These are phyloP conservation scores for Mythimna ferrago DNA, from an alignment of 2,888 invertebrate genomes.

Conservation along the genomic window DNA sequence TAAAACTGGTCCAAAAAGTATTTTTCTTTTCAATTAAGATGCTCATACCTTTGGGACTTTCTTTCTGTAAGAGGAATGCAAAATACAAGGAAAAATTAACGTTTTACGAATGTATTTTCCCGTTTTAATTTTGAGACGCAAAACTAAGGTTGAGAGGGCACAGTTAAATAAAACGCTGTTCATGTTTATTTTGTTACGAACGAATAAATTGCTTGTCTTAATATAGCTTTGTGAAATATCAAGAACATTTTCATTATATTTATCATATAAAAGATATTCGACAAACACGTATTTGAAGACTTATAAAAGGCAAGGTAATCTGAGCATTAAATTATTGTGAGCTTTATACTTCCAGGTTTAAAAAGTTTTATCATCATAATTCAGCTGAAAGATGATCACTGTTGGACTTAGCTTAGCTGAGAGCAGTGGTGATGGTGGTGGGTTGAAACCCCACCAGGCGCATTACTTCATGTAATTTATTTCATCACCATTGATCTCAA, in stretches of 20 bases:
- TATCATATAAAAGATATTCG: neutral
- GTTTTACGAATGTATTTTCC: constrained; percentile 37
- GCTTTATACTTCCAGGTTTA: no score
- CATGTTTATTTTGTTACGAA: constrained; percentile 8
- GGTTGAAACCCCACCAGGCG: no score
- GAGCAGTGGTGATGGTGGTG: no score
- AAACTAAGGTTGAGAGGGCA: constrained; percentile 8
- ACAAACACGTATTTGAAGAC: no score
- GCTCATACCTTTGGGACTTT: constrained; percentile 45
- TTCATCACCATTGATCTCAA: no score
- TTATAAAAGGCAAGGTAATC: no score
- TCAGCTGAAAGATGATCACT: no score
- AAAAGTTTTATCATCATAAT: no score
- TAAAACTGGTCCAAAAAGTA: constrained; percentile 39
- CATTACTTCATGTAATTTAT: no score
- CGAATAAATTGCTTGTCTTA: constrained; percentile 8
- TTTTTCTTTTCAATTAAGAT: constrained; percentile 48
- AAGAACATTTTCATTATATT: neutral
- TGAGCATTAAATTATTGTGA: no score
- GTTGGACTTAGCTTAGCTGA: no score
- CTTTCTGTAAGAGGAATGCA: constrained; percentile 41
- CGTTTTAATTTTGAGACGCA: constrained; percentile 21
- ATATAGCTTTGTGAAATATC: neutral
- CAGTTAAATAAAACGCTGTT: constrained; percentile 7
- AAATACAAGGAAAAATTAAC: constrained; percentile 51